Base-by-base conservation (phyloP, 2,797 vertebrate species). In the Petrocephalus sullivani region DNA sequence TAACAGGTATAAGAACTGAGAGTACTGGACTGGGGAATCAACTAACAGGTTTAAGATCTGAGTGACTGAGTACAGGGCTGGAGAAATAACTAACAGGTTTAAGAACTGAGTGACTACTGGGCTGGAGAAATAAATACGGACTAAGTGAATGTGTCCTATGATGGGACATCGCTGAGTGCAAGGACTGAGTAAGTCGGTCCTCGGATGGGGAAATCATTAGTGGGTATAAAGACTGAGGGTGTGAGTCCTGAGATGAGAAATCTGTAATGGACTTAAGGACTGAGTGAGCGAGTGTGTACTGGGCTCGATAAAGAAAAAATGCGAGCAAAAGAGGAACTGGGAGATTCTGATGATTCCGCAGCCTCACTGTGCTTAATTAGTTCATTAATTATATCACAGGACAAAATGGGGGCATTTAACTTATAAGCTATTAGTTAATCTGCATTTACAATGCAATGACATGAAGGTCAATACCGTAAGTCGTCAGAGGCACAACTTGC, bases 401-500 rank as follows among this genome's bases (percentile, higher is more conserved):
- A 19, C 41, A 60, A 78, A 87, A 87, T 87, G 67, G 87, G 71
- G 56, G 60, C 6, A 41, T 87, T 49, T 78, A 87, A 87, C 71
- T 82, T 71, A n/a, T 71, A 10, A 81, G 87, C 57, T 54, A 82
- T 88, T 49, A 83, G 56, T 88, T 82, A 88, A 83, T 82, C 33
- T 83, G 28, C 33, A 60, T 78, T 60, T 88, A 82, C 75, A 60
- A 82, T 49, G 54, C 87, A 14, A 75, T 5, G 21, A 83, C 33
- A 83, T 41, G 33, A 46, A 60, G 87, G 71, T 88, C 87, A 88
- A 51, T 82, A 83, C 75, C 56, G 51, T 88, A 88, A 88, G 54
- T 88, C 87, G 83, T 51, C 54, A 46, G 19, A 49, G 58, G 60
- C 56, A 21, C 37, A 51, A 83, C 41, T 46, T 57, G 21, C 54